These are phyloP conservation scores for Toxonevra muliebris DNA, from an alignment of 2,888 invertebrate species.

Conservation along the genomic window DNA sequence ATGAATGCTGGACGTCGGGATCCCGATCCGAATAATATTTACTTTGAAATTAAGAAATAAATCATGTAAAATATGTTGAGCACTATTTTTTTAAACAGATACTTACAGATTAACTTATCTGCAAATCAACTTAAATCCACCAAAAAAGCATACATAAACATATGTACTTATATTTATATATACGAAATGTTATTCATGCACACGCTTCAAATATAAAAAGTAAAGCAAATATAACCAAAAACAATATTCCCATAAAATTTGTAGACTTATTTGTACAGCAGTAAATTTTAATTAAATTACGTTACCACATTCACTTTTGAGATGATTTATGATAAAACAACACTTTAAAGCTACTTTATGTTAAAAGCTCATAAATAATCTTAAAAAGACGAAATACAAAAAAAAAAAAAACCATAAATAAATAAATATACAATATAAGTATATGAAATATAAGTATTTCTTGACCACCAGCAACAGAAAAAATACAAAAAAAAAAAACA, in stretches of 20 bases:
- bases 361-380: constrained; percentile 18
- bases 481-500: background rate
- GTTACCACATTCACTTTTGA: constrained; percentile 15
- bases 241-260: constrained; percentile 7
- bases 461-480: background rate
- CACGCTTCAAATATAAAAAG: background rate
- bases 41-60: too few species aligned
- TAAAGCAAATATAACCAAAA: background rate
- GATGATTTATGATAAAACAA: constrained; percentile 26
- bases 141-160: too few species aligned
- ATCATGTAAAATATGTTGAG: too few species aligned
- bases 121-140: too few species aligned
- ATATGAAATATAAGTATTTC: background rate
- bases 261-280: constrained; percentile 9
- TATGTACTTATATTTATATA: too few species aligned
- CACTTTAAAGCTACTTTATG: constrained; percentile 22
- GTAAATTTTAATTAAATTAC: constrained; percentile 29
- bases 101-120: too few species aligned
- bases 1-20: too few species aligned
- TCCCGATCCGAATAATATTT: too few species aligned
- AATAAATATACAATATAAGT: background rate
- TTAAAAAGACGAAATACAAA: background rate
- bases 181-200: background rate
- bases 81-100: too few species aligned
- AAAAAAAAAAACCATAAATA: background rate